Base-by-base conservation (phyloP, 92 coral and sea anemone genomes). In the Epizoanthus illoricatus region DNA sequence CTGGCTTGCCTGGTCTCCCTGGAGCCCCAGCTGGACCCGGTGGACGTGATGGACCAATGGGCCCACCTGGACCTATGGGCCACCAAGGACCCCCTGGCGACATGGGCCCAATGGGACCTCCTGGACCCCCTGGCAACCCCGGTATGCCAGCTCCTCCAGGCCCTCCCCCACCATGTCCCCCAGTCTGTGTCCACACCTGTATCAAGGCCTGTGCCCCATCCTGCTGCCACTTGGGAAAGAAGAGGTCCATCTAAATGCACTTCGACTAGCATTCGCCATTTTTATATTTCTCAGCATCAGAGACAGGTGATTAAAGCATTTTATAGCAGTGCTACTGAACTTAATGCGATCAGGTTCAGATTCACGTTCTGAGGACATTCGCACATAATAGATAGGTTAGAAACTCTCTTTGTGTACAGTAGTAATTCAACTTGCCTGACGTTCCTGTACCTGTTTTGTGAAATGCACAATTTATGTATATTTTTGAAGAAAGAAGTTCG, bases 111-210 rank as follows among this genome's bases (percentile, higher is more conserved):
- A 85, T 93, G 93, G 98, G 98, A 82, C 94, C 98, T 36, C 98
- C 94, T 54, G 98, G 97, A 81, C 84, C 92, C 1, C 85, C 87
- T 20, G 98, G 98, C 65, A 90, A 86, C 75, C 95, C 95, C 33
- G 98, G 98, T n/a, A 90, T 90, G 70, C 98, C 98, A 81, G 98
- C 98, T 60, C 98, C 98, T 15, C 98, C 98, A 61, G 98, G 98
- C 80, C 98, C 98, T 49, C 88, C 94, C 73, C 98, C 98, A 45
- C 98, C 98, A 66, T 95, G 98, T 80, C 98, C 98, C n/a, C 98
- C 98, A 3, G 98, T 95, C 80, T 95, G 98, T 69, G 98, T 94
- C 39, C 97, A 95, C 88, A 95, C 98, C n/a, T 95, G 98, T 83
- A 95, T 95, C 95, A 88, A 89, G 88, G 98, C 98, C 72, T 95